Evolutionary conservation across 53 echinoderm and acorn worm genomes (phyloP).

Genomic region (Actinopyga echinites): DNA sequence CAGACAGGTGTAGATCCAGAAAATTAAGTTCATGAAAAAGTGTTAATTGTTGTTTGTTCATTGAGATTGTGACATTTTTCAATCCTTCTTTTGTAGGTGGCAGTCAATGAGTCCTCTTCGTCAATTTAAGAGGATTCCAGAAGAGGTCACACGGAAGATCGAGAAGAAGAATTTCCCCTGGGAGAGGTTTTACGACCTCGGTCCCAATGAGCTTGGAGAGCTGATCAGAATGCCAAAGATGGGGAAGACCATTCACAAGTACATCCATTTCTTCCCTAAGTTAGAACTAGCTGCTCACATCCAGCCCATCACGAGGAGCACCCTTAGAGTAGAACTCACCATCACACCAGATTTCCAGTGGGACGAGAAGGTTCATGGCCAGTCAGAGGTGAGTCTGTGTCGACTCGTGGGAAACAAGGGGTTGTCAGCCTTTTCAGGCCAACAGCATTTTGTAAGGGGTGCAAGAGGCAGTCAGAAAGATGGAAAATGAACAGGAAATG

Average conservation of each 20-base stretch:
- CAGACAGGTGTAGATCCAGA: too few species aligned
- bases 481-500: too few species aligned
- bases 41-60: neutral
- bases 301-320: slow-evolving; percentile 97
- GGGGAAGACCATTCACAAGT: slow-evolving; percentile 99
- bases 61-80: neutral
- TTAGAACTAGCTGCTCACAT: slow-evolving; percentile 96
- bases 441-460: too few species aligned
- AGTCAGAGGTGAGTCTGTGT: slow-evolving; percentile 81
- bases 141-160: slow-evolving; percentile 96
- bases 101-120: slow-evolving; percentile 98
- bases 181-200: slow-evolving; percentile 98
- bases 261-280: slow-evolving; percentile 94
- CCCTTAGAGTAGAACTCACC: slow-evolving; percentile 94
- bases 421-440: too few species aligned
- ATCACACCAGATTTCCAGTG: slow-evolving; percentile 99
- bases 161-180: slow-evolving; percentile 99
- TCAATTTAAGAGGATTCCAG: slow-evolving; percentile 96
- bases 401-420: too few species aligned
- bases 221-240: slow-evolving; percentile 99
- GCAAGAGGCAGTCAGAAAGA: too few species aligned
- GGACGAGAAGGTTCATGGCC: slow-evolving; percentile 98
- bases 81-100: slow-evolving; percentile 64
- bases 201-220: slow-evolving; percentile 97
- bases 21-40: neutral